Base-by-base conservation (phyloP, 2,113 vertebrate genomes). In the Cynopterus brachyotis region DNA sequence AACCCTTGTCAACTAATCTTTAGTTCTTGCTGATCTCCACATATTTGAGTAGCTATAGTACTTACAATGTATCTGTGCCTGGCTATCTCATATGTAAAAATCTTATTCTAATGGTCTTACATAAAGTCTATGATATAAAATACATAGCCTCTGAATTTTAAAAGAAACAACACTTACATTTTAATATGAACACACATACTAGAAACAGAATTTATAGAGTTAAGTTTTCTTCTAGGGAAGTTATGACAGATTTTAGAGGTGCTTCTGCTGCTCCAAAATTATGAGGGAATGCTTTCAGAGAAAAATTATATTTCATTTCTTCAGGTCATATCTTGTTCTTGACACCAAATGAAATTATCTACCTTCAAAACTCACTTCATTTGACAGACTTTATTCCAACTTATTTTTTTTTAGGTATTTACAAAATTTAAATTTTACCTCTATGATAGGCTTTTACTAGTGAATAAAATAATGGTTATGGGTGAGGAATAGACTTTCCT, bases 241-340 rank as follows among this genome's bases (percentile, higher is more conserved):
- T 64, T 76, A 22, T 53, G 66, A 73, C 42, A 57, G 45, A 79
- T 53, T 90, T 73, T 73, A 89, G 66, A 84, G 32, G 28, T 87
- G 2, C 13, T 93, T 4, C 8, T 10, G 37, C 40, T 96, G 47
- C 70, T 83, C 40, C 7, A 66, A 3, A 86, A 96, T 87, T 92
- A 62, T 2, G 24, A 10, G 64, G 13, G 6, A 6, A 47, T 92
- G 5, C 24, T 92, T 98, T 96, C 79, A 87, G 78, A 84, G 75
- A 86, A 92, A 94, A 84, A 13, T 60, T 90, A 9, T 32, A 22
- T 79, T 28, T 76, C 15, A 78, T 93, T 95, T 97, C 17, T 94
- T 87, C 24, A 37, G 92, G 40, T 53, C 12, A 80, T 26, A 32
- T 93, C 40, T n/a, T 86, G 30, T 91, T 94, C 20, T 93, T 95